Evolutionary conservation across 1,140 invertebrate genomes (phyloP).

Genomic region (Bombus waltoni): DNA sequence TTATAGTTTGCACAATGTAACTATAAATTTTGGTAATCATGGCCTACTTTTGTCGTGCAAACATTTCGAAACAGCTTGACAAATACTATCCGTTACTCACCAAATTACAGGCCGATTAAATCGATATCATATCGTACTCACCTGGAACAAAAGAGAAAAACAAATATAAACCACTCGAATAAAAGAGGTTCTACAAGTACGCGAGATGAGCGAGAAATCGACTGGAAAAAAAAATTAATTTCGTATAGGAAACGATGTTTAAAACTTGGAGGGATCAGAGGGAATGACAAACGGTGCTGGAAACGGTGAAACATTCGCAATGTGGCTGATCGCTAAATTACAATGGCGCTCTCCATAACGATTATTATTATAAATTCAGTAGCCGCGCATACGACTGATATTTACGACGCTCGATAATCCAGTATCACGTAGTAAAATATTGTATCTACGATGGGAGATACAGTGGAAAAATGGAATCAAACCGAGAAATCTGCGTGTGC

Average conservation of each 20-base stretch:
- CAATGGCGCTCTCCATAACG: not conserved
- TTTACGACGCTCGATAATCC: slow-evolving; percentile 7
- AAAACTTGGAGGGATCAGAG: too few species aligned
- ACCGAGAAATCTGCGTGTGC: not conserved
- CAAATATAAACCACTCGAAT: not conserved
- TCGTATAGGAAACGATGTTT: not conserved
- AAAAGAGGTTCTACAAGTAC: not conserved
- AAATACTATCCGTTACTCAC: not conserved
- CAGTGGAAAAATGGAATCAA: not conserved
- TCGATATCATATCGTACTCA: not conserved
- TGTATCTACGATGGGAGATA: not conserved
- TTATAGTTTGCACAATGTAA: too few species aligned
- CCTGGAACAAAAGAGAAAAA: slow-evolving; percentile 22
- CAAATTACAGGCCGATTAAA: not conserved
- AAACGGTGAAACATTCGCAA: too few species aligned
- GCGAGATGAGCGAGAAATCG: too few species aligned
- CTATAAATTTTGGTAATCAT: too few species aligned
- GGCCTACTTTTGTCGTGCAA: too few species aligned
- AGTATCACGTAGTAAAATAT: not conserved
- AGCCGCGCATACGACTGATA: not conserved
- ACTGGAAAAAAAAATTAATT: not conserved
- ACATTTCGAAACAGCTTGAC: too few species aligned
- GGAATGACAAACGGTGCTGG: too few species aligned
- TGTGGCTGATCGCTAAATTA: not conserved
- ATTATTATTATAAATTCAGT: slow-evolving; percentile 24